Evolutionary conservation across 2,113 vertebrate species (phyloP).

Genomic region (Hemichromis elongatus): DNA sequence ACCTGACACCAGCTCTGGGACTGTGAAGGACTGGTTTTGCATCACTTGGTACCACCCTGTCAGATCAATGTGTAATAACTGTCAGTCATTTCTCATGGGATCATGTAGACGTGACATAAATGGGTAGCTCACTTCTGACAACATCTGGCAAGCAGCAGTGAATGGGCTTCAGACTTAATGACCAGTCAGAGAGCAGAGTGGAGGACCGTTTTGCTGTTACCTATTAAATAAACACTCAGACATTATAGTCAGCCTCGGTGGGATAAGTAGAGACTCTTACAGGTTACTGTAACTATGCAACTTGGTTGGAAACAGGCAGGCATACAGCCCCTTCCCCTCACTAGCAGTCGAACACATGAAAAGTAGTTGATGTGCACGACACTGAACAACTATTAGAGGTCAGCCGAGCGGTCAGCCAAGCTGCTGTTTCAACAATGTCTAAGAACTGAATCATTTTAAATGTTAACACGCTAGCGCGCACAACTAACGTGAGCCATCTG

Average conservation of each 20-base stretch:
- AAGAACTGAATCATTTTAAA: not conserved
- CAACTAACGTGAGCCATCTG: not conserved
- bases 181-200: not conserved
- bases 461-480: not conserved
- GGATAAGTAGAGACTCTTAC: not conserved
- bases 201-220: not conserved
- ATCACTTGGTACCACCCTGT: slow-evolving; percentile 23
- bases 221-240: not conserved
- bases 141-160: not conserved
- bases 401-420: not conserved
- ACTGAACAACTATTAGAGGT: not conserved
- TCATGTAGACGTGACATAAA: slow-evolving; percentile 22
- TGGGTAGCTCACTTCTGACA: not conserved
- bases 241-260: not conserved
- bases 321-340: not conserved
- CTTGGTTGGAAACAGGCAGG: not conserved
- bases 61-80: slow-evolving; percentile 41
- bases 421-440: not conserved
- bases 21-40: not conserved
- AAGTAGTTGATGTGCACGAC: not conserved
- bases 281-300: not conserved
- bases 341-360: not conserved
- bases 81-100: slow-evolving; percentile 44
- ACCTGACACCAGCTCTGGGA: slow-evolving; percentile 25
- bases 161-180: not conserved